Conservation (phyloP, 2,113 vertebrate species). For the Astur gentilis region DNA sequence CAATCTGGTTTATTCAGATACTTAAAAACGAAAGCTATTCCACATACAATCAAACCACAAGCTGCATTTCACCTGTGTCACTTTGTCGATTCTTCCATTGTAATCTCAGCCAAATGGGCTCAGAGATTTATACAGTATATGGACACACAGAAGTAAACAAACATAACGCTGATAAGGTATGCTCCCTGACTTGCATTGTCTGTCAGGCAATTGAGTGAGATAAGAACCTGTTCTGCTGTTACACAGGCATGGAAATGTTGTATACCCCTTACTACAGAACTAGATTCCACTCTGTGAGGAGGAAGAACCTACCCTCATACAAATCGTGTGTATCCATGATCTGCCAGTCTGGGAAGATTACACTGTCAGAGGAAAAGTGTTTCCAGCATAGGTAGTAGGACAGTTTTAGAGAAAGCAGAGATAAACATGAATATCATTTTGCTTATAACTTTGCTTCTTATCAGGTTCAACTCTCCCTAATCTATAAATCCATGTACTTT, state of each 20-base stretch:
- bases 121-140: not conserved
- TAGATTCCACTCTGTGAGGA: not conserved
- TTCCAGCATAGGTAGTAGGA: not conserved
- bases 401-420: not conserved
- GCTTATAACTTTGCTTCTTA: not conserved
- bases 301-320: not conserved
- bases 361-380: not conserved
- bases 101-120: conserved; percentile 11
- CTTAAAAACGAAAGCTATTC: conserved; percentile 18
- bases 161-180: not conserved
- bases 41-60: not conserved
- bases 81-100: conserved; percentile 28
- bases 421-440: not conserved
- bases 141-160: conserved; percentile 14
- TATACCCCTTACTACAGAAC: not conserved
- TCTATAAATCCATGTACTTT: not conserved
- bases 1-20: not conserved
- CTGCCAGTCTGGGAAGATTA: not conserved
- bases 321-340: not conserved
- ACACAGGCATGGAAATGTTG: not conserved
- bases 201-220: conserved; percentile 10
- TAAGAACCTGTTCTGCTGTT: not conserved
- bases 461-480: not conserved
- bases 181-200: not conserved
- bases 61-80: conserved; percentile 22